These are phyloP conservation scores for Hydrozoanthus gracilis DNA, from an alignment of 92 coral and sea anemone species.

Conservation along the genomic window DNA sequence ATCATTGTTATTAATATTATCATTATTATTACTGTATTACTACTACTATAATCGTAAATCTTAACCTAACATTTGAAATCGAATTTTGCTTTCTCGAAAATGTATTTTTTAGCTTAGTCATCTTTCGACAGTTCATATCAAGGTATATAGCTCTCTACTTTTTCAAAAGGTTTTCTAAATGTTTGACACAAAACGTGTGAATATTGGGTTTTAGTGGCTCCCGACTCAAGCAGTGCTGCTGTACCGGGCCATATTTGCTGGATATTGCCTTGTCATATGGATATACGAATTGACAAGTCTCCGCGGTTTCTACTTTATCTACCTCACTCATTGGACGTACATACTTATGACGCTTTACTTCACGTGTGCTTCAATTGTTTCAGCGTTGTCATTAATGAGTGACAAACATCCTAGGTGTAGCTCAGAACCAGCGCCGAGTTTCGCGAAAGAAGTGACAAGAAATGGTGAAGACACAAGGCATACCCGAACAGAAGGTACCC, in stretches of 20 bases:
- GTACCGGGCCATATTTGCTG: conserved; percentile 29
- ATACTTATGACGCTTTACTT: conserved; percentile 22
- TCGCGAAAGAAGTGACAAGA: not conserved
- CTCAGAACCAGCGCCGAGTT: not conserved
- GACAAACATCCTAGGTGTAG: not conserved
- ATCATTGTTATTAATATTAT: no score
- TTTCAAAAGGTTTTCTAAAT: not conserved
- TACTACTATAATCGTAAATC: no score
- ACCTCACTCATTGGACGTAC: conserved; percentile 34
- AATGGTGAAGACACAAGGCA: not conserved
- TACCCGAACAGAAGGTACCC: not conserved
- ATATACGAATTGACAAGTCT: conserved; percentile 7
- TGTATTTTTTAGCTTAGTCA: not conserved
- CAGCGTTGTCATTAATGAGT: conserved; percentile 11
- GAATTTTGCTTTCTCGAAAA: no score
- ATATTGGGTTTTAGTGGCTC: conserved; percentile 18
- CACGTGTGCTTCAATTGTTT: not conserved
- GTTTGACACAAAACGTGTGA: not conserved
- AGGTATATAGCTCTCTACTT: not conserved
- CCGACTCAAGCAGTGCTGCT: conserved; percentile 26
- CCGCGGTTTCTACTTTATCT: conserved; percentile 28
- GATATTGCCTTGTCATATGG: conserved; percentile 33
- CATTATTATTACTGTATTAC: no score
- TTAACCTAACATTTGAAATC: no score
- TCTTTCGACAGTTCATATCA: not conserved